phyloP scores from a whole-genome alignment of 2,797 vertebrate species.

The Calcarius lapponicus region DNA sequence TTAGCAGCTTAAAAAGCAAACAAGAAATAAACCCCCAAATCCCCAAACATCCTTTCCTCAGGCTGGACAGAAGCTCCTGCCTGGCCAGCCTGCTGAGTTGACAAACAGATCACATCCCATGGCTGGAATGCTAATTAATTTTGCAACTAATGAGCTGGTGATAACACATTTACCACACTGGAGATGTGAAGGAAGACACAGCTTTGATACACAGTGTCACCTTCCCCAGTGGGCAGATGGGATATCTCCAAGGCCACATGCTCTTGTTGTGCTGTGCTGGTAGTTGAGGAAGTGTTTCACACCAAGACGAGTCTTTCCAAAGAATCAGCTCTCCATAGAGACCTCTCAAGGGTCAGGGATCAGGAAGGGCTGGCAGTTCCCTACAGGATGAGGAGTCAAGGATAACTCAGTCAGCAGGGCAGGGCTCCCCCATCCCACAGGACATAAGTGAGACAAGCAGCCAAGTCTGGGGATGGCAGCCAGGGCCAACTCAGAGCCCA shows the following conservation, averaged over 20 bases:
- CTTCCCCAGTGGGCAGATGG: constrained; percentile 7
- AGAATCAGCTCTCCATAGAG: background rate
- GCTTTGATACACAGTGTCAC: background rate
- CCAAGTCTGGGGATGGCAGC: background rate
- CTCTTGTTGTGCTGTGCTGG: background rate
- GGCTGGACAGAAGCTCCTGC: background rate
- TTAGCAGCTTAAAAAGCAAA: background rate
- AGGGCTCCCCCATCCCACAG: background rate
- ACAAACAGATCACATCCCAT: background rate
- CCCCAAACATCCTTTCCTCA: background rate
- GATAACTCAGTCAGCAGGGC: background rate
- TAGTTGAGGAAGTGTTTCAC: constrained; percentile 24
- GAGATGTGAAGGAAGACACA: background rate
- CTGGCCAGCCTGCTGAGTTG: background rate
- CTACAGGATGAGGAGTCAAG: background rate
- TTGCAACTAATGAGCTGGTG: constrained; percentile 8
- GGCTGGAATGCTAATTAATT: constrained; percentile 19
- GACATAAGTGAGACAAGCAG: background rate
- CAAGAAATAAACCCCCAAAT: background rate
- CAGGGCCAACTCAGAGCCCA: background rate
- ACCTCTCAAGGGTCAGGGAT: background rate
- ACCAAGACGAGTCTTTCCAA: background rate
- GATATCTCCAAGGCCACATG: background rate
- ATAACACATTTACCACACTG: background rate
- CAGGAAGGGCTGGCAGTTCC: background rate